Evolutionary conservation across 2,888 invertebrate genomes (phyloP), one percentile per base, ranked within the genome.

Genomic region (Pherbina coryleti): DNA sequence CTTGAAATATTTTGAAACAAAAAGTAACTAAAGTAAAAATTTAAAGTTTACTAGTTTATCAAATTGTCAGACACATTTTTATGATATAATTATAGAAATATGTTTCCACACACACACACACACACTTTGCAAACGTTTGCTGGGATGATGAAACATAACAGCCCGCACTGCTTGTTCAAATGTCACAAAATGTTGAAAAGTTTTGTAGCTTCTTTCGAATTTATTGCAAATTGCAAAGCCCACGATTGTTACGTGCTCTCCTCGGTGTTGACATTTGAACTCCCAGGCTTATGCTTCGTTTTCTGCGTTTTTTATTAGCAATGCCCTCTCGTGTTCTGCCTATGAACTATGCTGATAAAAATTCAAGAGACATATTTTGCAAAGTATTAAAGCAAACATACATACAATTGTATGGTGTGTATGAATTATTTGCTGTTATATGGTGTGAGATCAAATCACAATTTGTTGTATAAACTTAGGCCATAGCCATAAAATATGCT

Each of bases 381-480:
- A 71, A 9, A 31, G 11, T 49, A 34, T 66, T 66, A 37, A 7
- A 9, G 4, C 37, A 17, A n/a, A 37, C 64, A 64, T 28, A 9
- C 19, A 34, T n/a, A n/a, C n/a, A n/a, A n/a, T n/a, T n/a, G n/a
- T n/a, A n/a, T n/a, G n/a, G n/a, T n/a, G n/a, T n/a, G n/a, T n/a
- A n/a, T n/a, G n/a, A n/a, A n/a, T n/a, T n/a, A n/a, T n/a, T n/a
- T n/a, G 51, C 51, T n/a, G 51, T 69, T 69, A 5, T 31, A 19
- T 19, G 37, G 19, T 17, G 44, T 14, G 3, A 44, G 19, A 66
- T n/a, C 8, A 66, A 19, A 66, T 57, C 28, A 57, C 49, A 74
- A 79, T 62, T 76, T 70, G 53, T 70, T 37, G 69, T 55, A 25
- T 79, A 74, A 60, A 64, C 73, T 76, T 5, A 69, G 76, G 72